Evolutionary conservation across 1,140 invertebrate species (phyloP).

Genomic region (Luehdorfia chinensis): DNA sequence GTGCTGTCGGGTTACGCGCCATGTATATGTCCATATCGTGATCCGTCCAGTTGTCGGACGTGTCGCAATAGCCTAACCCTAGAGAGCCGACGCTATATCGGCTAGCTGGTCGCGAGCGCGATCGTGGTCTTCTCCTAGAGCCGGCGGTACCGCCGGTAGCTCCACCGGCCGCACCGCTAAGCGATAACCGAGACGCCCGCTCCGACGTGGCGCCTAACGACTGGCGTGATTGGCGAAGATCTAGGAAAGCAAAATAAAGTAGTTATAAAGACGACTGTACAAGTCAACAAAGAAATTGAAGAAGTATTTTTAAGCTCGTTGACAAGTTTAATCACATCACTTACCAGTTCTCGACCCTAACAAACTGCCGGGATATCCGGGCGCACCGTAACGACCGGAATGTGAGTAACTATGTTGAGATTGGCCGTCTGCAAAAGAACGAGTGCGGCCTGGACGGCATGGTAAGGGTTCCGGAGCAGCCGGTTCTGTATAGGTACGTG

Average conservation of each 20-base stretch:
- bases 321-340: conserved; percentile 20
- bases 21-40: conserved; percentile 97
- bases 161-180: conserved; percentile 79
- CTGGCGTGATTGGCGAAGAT: conserved; percentile 88
- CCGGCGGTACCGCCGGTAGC: conserved; percentile 79
- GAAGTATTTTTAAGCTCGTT: not conserved
- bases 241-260: conserved; percentile 68
- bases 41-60: conserved; percentile 95
- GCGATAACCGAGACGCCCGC: conserved; percentile 83
- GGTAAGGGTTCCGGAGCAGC: conserved; percentile 75
- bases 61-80: conserved; percentile 89
- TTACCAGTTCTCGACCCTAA: conserved; percentile 87
- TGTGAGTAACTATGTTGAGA: conserved; percentile 91
- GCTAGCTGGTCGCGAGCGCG: conserved; percentile 79
- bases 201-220: conserved; percentile 88
- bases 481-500: conserved; percentile 86
- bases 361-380: conserved; percentile 85
- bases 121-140: conserved; percentile 82
- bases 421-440: conserved; percentile 89
- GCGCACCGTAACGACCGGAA: conserved; percentile 84
- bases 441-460: conserved; percentile 80
- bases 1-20: conserved; percentile 91
- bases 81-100: conserved; percentile 82
- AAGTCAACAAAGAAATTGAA: conserved; percentile 10
- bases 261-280: no score